Evolutionary conservation across 2,113 vertebrate genomes (phyloP).

Genomic region (Micronisus gabar): DNA sequence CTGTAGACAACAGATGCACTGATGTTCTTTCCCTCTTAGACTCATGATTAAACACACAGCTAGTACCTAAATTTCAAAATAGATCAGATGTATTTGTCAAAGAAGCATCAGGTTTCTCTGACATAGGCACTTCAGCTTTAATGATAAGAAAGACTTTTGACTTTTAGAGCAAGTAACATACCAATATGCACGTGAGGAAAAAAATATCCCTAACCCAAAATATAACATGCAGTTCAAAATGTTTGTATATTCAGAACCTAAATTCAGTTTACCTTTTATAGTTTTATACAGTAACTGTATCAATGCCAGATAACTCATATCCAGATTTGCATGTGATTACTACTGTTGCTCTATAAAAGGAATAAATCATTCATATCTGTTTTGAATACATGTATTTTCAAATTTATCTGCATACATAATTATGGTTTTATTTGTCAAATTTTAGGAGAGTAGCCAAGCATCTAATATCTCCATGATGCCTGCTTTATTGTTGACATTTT

Average conservation of each 20-base stretch:
- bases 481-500: not conserved
- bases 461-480: not conserved
- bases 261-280: not conserved
- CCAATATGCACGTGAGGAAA: fast-evolving
- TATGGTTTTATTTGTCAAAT: not conserved
- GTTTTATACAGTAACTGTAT: not conserved
- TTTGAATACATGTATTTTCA: not conserved
- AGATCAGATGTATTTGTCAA: not conserved
- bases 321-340: not conserved
- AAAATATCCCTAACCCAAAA: not conserved
- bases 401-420: not conserved
- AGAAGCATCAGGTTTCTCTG: not conserved
- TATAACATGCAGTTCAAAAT: not conserved
- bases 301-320: not conserved
- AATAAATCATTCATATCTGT: not conserved
- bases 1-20: not conserved
- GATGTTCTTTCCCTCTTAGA: not conserved
- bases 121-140: not conserved
- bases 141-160: not conserved
- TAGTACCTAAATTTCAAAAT: not conserved
- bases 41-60: not conserved
- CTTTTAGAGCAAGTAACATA: not conserved
- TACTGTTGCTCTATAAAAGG: not conserved
- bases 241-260: not conserved
- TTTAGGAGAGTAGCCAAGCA: not conserved